Evolutionary conservation across 2,113 vertebrate species (phyloP).

Genomic region (Phrynosoma blainvillii): DNA sequence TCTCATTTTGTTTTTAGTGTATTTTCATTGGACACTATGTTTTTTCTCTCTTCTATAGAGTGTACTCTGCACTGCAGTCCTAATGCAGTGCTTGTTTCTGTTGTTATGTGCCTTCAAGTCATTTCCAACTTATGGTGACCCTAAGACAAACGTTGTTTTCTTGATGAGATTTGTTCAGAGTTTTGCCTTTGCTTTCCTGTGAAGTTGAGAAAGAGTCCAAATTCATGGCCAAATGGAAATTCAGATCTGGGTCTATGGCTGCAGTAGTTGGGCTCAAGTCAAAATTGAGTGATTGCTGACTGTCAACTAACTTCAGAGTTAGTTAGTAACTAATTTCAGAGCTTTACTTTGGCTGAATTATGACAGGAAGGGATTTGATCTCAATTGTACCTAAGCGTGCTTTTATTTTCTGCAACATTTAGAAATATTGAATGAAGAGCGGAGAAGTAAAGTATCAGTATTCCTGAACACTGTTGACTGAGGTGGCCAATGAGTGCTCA

Average conservation of each 20-base stretch:
- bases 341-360: neutral
- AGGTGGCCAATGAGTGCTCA: neutral
- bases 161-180: too few species aligned
- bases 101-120: too few species aligned
- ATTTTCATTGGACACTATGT: neutral
- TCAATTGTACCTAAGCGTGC: too few species aligned
- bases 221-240: too few species aligned
- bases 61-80: neutral
- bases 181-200: too few species aligned
- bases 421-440: neutral
- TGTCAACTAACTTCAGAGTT: neutral
- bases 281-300: neutral
- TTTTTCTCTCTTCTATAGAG: neutral
- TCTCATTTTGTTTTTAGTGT: neutral
- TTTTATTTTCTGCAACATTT: too few species aligned
- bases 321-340: too few species aligned
- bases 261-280: neutral
- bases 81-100: neutral
- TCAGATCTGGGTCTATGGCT: too few species aligned
- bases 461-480: neutral
- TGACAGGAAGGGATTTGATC: neutral
- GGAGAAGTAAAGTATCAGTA: neutral
- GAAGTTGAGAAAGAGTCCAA: too few species aligned
- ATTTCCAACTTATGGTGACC: too few species aligned
- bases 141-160: too few species aligned